Evolutionary conservation across 2,113 vertebrate genomes (phyloP), one percentile per base, ranked within the genome.

Genomic region (Suncus etruscus): DNA sequence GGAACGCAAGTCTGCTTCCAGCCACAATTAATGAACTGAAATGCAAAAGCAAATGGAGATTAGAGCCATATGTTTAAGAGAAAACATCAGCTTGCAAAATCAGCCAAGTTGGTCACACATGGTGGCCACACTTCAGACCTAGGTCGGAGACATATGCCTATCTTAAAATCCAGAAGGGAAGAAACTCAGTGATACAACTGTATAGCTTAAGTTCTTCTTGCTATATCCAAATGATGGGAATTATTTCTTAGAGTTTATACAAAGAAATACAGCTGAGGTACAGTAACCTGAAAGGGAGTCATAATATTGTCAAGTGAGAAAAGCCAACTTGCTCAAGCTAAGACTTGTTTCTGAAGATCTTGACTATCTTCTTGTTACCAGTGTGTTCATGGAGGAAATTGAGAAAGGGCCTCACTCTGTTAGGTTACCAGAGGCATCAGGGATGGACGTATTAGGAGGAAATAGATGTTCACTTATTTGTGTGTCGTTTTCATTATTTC

Each of bases 1-100:
- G 51, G 74, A 92, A 92, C 47, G 16, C 4, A 77, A 10, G 31
- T 94, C 14, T 70, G 29, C 86, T 83, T 86, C 70, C 31, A 92
- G 63, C 48, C 74, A 58, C 9, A 0, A 32, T 58, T 86, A 77
- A 82, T 74, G 89, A 82, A 92, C 68, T 91, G 87, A 87, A 95
- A 76, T 61, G 27, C 48, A 86, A 83, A 81, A 81, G 87, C 39
- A 65, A 73, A 69, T 69, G 48, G 69, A 58, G 80, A 83, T 88
- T 68, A 75, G 68, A 80, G 39, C 76, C 32, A 65, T 20, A 31
- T 72, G 32, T 50, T 47, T 86, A 70, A 87, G 78, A 61, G 68
- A 45, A 92, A 82, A 86, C 14, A 47, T 24, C 50, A 80, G 11
- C 27, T 25, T 75, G 66, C 29, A 85, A 88, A 8, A 81, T 51